A percentile compares a stretch with the other conserved stretches of the same genome.
Conservation (phyloP, 2,888 invertebrate species). For the Bimastos eiseni region DNA sequence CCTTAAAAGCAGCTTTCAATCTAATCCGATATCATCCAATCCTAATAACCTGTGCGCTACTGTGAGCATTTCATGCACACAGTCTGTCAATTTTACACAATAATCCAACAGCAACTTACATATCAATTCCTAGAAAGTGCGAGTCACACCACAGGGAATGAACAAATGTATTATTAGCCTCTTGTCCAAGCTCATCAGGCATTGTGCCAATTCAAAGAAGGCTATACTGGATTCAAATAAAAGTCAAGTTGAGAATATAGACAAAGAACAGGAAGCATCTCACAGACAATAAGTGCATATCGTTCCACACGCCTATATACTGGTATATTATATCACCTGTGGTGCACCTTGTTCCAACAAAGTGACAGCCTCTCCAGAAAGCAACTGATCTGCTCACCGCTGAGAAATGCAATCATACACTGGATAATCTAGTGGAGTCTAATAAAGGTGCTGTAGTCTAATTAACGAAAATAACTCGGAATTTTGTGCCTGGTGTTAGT, state of each 20-base stretch:
- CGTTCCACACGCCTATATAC: background rate
- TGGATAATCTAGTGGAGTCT: background rate
- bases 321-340: background rate
- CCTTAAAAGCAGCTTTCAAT: background rate
- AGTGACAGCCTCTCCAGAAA: constrained; percentile 3
- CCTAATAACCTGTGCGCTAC: background rate
- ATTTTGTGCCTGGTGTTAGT: background rate
- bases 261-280: background rate
- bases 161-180: background rate
- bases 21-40: background rate
- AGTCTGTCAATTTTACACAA: background rate
- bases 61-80: background rate
- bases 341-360: background rate
- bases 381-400: background rate
- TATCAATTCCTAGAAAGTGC: background rate
- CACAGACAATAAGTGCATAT: background rate
- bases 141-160: background rate
- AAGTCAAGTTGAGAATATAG: background rate
- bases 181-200: background rate
- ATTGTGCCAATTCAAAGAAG: background rate
- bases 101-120: background rate
- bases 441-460: background rate
- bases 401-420: background rate
- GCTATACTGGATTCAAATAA: background rate
- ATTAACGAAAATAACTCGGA: background rate